A percentile compares a stretch with the other conserved stretches of the same genome.
Conservation (phyloP, 2,113 vertebrate species). For the Ivindomyrus marchei region DNA sequence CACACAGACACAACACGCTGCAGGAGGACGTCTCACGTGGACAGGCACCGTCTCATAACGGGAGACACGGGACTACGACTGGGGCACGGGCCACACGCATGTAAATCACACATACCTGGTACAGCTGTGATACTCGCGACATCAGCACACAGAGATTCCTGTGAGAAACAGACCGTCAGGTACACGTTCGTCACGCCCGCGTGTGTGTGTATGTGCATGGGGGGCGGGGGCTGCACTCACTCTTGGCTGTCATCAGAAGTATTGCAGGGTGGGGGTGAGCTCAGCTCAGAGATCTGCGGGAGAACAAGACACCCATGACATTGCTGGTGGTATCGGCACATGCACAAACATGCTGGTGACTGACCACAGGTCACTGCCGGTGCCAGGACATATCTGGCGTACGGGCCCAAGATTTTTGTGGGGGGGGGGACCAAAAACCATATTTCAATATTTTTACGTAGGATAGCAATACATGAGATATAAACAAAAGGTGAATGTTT, state of each 20-base stretch:
- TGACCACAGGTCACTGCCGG: background rate
- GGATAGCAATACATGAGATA: background rate
- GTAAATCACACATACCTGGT: background rate
- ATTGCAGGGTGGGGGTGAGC: background rate
- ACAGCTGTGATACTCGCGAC: background rate
- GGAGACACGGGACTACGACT: background rate
- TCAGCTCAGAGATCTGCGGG: background rate
- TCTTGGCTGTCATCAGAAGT: background rate
- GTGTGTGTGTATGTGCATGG: background rate
- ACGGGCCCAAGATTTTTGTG: too few relatives aligned
- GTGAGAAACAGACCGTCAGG: background rate
- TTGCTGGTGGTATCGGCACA: background rate
- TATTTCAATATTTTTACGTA: background rate
- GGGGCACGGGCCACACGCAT: background rate
- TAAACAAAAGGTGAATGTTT: background rate
- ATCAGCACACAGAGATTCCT: background rate
- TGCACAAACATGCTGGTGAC: background rate
- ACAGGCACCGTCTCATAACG: background rate
- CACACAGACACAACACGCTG: background rate
- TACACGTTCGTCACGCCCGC: background rate
- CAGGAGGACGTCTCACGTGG: background rate
- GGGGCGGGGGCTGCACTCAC: background rate
- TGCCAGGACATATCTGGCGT: background rate
- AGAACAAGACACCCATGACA: constrained; percentile 13
- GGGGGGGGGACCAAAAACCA: background rate